Evolutionary conservation across 2,113 vertebrate genomes (phyloP), one percentile per base, ranked within the genome.

Genomic region (Motacilla alba): DNA sequence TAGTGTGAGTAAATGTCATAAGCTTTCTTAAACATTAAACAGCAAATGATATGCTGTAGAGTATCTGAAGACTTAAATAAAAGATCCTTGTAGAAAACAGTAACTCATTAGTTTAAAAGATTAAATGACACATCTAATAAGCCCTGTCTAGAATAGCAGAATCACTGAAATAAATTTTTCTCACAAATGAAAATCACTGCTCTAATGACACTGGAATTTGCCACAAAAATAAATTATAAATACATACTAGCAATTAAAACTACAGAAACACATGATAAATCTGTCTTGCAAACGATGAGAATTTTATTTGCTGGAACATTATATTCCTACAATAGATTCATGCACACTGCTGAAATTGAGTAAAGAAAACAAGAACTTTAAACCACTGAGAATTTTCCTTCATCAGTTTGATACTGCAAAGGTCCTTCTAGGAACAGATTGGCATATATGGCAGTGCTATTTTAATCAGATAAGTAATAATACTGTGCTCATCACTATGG

Each of bases 201-300:
- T 90, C 52, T 95, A 89, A 95, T 68, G 37, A 77, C 77, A 93
- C 30, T 21, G 20, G 47, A 76, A 89, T 84, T 96, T 94, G 55
- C 27, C 44, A 89, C 69, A 72, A 88, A 95, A 94, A 91, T 49
- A 95, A 93, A 85, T 76, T 47, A 94, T 44, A 31, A 84, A 60
- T 93, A 53, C 64, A 83, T 90, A 59, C 74, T 47, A 50, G 73
- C 68, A 89, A 95, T 92, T 96, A 96, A 92, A 96, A 90, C 37
- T 92, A 76, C 37, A 90, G 64, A 89, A 94, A 53, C 8, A 31
- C 37, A 28, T 47, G 64, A 74, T 80, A 95, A 93, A 87, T 90
- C 44, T 90, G 50, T 55, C 62, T 82, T 82, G 46, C 33, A 90
- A 84, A 87, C 2, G 14, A 90, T 74, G 13, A 37, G 46, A 77